phyloP scores from a whole-genome alignment of 2,113 vertebrate genomes.

The Poeciliopsis retropinna region DNA sequence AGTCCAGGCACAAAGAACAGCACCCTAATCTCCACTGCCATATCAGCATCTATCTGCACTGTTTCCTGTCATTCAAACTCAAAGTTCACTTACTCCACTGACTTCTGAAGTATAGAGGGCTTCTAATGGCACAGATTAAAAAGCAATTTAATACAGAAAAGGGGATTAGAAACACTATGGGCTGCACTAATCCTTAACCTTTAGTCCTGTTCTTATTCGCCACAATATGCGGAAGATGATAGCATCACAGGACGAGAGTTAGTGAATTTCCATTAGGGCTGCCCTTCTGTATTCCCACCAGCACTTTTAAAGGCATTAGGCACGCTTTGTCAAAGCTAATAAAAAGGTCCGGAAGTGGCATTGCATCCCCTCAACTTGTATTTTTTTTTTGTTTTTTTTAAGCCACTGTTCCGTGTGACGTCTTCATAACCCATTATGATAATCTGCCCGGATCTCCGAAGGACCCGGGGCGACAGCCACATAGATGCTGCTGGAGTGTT shows the following conservation, averaged over 20 bases:
- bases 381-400: slow-evolving; percentile 40
- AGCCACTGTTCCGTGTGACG: slow-evolving; percentile 71
- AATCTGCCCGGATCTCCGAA: slow-evolving; percentile 67
- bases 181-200: slow-evolving; percentile 78
- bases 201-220: slow-evolving; percentile 73
- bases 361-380: slow-evolving; percentile 62
- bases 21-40: slow-evolving; percentile 5
- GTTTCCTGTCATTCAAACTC: slow-evolving; percentile 62
- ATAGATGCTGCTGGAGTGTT: slow-evolving; percentile 57
- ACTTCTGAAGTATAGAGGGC: slow-evolving; percentile 56
- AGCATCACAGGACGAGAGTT: slow-evolving; percentile 69
- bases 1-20: slow-evolving; percentile 6
- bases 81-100: slow-evolving; percentile 57
- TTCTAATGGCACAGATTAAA: slow-evolving; percentile 75
- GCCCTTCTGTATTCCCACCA: slow-evolving; percentile 72
- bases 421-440: slow-evolving; percentile 76
- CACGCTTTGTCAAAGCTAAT: slow-evolving; percentile 73
- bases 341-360: slow-evolving; percentile 62
- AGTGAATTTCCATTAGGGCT: slow-evolving; percentile 74
- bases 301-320: slow-evolving; percentile 77
- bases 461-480: slow-evolving; percentile 57
- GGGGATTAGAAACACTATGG: slow-evolving; percentile 74
- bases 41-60: slow-evolving; percentile 44
- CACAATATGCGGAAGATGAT: slow-evolving; percentile 72
- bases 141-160: slow-evolving; percentile 77